Evolutionary conservation across 2,888 invertebrate genomes (phyloP), one percentile per base, ranked within the genome.

Genomic region (Drosophila anomelani): DNA sequence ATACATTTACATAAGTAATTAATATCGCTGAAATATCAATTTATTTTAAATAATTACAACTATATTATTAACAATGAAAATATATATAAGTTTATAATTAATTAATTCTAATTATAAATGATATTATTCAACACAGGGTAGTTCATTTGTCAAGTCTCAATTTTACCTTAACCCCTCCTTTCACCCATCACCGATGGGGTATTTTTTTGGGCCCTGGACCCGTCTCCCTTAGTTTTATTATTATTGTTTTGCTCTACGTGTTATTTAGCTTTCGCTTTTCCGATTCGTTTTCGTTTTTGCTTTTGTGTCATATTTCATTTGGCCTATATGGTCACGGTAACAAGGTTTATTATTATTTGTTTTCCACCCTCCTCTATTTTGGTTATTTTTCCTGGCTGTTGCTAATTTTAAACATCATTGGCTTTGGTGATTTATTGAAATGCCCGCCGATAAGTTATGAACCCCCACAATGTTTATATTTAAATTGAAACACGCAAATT

Each of bases 331-430:
- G 83, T 82, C 83, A 79, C 88, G 75, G 77, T 76, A 72, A 68
- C 76, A 75, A 58, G 77, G 85, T 87, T 85, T 85, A 85, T 82
- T 82, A 85, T 88, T 85, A 88, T 85, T 83, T 78, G 81, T 64
- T 78, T 76, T 62, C 75, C 38, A 53, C 46, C 55, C 59, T 41
- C 59, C 68, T 39, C 10, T 43, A 53, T 71, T 61, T 56, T 54
- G 43, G 58, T 41, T 66, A 38, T 46, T 63, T 64, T 75, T 63
- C 61, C 38, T 29, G 43, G 70, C 58, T 57, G 53, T 68, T 76
- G 86, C 85, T 85, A 85, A 85, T 85, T 85, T 85, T 86, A 85
- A 80, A 85, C 84, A 76, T 79, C 85, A 85, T 88, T 85, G 84
- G 79, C 74, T 85, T 75, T 70, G 72, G 66, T 78, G 80, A 85